Percentiles rank a stretch among this genome's conserved stretches.
Evolutionary conservation across 1,140 invertebrate genomes (phyloP).

Genomic region (Hypsibius dujardini): DNA sequence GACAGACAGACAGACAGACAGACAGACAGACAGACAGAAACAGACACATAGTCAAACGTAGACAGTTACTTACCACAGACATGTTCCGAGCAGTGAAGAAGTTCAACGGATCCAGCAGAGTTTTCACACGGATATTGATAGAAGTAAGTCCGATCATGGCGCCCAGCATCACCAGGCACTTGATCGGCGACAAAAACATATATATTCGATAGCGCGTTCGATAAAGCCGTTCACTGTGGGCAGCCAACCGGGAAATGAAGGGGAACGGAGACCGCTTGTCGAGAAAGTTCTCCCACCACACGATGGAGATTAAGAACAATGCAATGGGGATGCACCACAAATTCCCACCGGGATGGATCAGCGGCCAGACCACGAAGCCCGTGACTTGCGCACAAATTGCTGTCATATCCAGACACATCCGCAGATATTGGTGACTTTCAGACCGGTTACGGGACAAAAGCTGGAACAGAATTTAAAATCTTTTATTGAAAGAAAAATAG

Average conservation of each 20-base stretch:
- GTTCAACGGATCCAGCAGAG: neutral
- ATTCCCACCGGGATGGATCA: constrained; percentile 26
- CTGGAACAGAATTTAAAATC: neutral
- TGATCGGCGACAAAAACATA: constrained; percentile 71
- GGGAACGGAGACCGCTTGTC: constrained; percentile 57
- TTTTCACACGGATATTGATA: constrained; percentile 34
- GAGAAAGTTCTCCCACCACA: constrained; percentile 95
- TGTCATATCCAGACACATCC: constrained; percentile 46
- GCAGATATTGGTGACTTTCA: neutral
- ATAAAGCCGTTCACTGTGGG: constrained; percentile 59
- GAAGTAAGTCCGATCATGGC: constrained; percentile 51
- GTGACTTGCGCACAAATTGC: constrained; percentile 67
- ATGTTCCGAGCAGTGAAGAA: neutral
- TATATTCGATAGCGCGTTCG: constrained; percentile 67
- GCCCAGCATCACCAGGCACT: constrained; percentile 58
- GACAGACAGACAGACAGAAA: no score
- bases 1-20: no score
- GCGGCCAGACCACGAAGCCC: constrained; percentile 73
- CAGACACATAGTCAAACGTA: no score
- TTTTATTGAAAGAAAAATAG: neutral
- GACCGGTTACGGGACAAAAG: neutral
- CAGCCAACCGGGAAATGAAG: constrained; percentile 55
- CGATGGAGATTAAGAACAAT: constrained; percentile 63
- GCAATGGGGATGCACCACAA: constrained; percentile 66
- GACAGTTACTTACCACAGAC: no score